Conservation (phyloP, 2,797 vertebrate species). For the Myotis vivesi region DNA sequence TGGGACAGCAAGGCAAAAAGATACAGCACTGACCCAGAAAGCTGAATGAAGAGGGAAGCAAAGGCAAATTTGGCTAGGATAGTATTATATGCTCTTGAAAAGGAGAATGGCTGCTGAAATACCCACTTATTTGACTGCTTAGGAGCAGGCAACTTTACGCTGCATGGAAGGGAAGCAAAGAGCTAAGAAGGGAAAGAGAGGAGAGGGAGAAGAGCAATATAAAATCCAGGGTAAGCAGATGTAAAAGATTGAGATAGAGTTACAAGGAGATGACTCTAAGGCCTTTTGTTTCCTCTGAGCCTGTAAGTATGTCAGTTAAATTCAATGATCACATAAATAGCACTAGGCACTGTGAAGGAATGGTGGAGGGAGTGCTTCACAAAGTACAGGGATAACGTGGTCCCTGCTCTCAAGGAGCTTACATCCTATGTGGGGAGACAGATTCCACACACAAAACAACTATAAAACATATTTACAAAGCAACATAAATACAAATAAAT, state of each 20-base stretch:
- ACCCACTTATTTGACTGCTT: neutral
- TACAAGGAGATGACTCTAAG: constrained; percentile 24
- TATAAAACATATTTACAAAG: constrained; percentile 65
- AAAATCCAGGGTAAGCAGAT: neutral
- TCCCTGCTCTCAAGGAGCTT: constrained; percentile 59
- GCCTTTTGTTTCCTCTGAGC: constrained; percentile 54
- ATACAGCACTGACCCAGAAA: constrained; percentile 12
- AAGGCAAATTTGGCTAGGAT: neutral
- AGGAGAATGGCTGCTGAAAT: neutral
- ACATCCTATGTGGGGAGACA: constrained; percentile 50
- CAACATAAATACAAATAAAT: constrained; percentile 71
- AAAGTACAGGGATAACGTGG: constrained; percentile 30
- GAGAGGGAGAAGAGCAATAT: neutral
- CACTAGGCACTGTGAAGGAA: constrained; percentile 33
- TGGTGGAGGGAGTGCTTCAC: neutral
- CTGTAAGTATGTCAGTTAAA: constrained; percentile 52
- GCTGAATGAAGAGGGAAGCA: neutral
- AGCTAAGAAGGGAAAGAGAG: neutral
- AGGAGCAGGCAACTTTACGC: neutral
- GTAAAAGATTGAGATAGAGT: neutral
- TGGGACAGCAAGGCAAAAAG: constrained; percentile 38
- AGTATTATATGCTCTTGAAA: constrained; percentile 8
- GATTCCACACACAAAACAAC: constrained; percentile 3
- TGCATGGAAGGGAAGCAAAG: neutral
- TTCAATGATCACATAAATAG: constrained; percentile 35